Base-by-base conservation (phyloP, 2,113 vertebrate species). In the Gambusia affinis region DNA sequence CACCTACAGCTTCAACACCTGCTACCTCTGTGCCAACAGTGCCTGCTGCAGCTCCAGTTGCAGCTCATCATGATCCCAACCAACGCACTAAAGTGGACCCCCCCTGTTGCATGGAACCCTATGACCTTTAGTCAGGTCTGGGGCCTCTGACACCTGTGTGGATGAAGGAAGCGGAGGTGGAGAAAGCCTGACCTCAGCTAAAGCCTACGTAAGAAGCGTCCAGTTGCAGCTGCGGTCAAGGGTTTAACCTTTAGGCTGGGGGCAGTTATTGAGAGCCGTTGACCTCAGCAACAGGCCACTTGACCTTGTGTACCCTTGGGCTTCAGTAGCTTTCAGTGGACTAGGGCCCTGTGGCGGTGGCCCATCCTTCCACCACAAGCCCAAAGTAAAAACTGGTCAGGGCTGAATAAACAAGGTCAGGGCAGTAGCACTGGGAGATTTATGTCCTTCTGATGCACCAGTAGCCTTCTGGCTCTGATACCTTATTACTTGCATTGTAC, bases 251-350 rank as follows among this genome's bases (percentile, higher is more conserved):
- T 39, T 60, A 64, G 76, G 67, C 80, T 47, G 28, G 70, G 76
- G 75, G 76, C 51, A 57, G 65, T 86, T 91, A 93, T 91, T 91
- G 88, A 85, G 65, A 87, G 79, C 72, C 66, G 60, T 83, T 90
- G 89, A 91, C 90, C 90, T 75, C 82, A 77, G 89, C 83, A 91
- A 93, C 92, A 88, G 85, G 78, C 87, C 91, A 93, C 93, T 94
- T 93, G 92, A 94, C 93, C 93, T 86, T 70, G 84, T 86, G 93
- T 92, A 88, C 85, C 78, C 84, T 70, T 75, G 83, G 67, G 70
- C 88, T 79, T 54, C 5, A 54, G 72, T 77, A 89, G 75, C 80
- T 87, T 80, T 85, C 78, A 79, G 57, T 75, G 77, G 82, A 82
- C 79, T 76, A 61, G 62, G 60, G 80, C 68, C 86, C 86, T 60